Evolutionary conservation across 2,888 invertebrate species (phyloP).

Genomic region (Rhingia rostrata): DNA sequence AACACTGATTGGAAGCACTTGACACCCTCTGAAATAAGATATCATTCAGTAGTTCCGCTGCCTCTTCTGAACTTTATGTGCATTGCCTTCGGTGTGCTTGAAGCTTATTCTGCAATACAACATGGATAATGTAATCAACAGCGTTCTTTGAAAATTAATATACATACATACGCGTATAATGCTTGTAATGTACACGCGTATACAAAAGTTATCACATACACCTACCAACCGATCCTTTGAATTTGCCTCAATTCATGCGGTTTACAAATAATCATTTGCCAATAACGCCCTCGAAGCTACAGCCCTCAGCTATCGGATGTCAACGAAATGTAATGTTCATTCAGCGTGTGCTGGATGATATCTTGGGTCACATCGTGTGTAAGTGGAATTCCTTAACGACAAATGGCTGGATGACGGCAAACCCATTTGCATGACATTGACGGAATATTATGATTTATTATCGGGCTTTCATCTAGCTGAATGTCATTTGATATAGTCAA

Average conservation of each 20-base stretch:
- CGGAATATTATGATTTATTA: constrained; percentile 60
- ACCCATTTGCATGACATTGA: constrained; percentile 38
- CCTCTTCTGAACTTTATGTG: constrained; percentile 5
- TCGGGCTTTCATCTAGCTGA: constrained; percentile 36
- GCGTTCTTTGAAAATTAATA: constrained; percentile 5
- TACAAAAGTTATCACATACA: constrained; percentile 27
- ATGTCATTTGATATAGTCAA: constrained; percentile 38
- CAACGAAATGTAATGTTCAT: constrained; percentile 40
- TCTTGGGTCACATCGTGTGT: constrained; percentile 32
- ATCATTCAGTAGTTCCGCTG: constrained; percentile 14
- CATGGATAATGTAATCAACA: constrained; percentile 25
- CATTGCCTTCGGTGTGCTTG: constrained; percentile 12
- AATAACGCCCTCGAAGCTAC: background rate
- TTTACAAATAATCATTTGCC: constrained; percentile 46
- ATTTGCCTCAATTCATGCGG: constrained; percentile 20
- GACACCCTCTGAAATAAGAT: constrained; percentile 34
- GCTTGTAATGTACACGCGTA: background rate
- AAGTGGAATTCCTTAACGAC: constrained; percentile 27
- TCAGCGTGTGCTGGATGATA: constrained; percentile 30
- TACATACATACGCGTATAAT: background rate
- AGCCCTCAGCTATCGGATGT: constrained; percentile 39
- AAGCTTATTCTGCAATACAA: background rate
- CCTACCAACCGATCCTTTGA: constrained; percentile 7
- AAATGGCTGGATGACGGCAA: constrained; percentile 31
- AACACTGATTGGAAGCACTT: constrained; percentile 52